phyloP scores from a whole-genome alignment of 2,888 invertebrate species.

The Coelopa pilipes region DNA sequence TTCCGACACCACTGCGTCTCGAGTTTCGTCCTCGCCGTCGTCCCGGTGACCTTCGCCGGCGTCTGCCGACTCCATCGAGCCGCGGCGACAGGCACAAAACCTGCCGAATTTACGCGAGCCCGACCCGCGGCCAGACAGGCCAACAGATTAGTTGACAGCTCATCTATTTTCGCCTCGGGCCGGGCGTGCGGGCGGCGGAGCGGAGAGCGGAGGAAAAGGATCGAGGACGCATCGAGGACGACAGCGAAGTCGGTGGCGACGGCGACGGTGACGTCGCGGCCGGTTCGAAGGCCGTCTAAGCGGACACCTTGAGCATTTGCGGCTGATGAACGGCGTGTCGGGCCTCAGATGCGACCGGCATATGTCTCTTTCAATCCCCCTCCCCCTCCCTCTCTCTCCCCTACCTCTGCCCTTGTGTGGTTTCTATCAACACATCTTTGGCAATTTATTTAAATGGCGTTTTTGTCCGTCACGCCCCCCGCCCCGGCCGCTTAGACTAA shows the following conservation, averaged over 20 bases:
- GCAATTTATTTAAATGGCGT: constrained; percentile 26
- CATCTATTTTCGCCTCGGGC: constrained; percentile 37
- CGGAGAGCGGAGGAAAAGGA: neutral
- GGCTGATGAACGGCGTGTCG: constrained; percentile 1
- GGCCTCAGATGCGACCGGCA: no score
- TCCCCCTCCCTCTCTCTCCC: neutral
- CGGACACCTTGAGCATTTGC: neutral
- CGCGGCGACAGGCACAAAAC: neutral
- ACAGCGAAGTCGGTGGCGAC: neutral
- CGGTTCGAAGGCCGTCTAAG: neutral
- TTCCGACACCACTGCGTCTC: neutral
- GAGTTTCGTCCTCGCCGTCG: neutral
- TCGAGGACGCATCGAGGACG: neutral
- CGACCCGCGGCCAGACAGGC: neutral
- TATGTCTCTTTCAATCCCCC: no score
- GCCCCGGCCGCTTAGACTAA: neutral
- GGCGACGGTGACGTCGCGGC: neutral
- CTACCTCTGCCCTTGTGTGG: neutral
- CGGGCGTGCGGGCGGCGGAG: no score
- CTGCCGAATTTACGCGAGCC: neutral
- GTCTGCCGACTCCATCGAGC: neutral
- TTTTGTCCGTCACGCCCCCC: neutral
- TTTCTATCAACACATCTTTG: neutral
- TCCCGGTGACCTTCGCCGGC: neutral
- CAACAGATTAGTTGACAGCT: constrained; percentile 44